A percentile compares a stretch with the other conserved stretches of the same genome.
phyloP scores from a whole-genome alignment of 2,888 invertebrate genomes.

The Oligia latruncula region DNA sequence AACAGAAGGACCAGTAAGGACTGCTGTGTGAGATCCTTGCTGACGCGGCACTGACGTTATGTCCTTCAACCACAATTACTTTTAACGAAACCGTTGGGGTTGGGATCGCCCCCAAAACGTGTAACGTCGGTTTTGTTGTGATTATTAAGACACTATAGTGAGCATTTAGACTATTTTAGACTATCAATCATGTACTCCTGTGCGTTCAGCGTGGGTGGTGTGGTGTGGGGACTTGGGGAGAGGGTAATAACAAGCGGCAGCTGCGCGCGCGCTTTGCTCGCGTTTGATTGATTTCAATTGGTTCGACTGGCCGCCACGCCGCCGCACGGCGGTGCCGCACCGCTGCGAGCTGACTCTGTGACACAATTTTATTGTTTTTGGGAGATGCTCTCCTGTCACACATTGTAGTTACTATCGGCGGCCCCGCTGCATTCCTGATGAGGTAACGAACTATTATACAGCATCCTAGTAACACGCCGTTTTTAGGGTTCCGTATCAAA shows the following conservation, averaged over 20 bases:
- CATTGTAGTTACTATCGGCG: neutral
- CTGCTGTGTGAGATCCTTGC: too few relatives aligned
- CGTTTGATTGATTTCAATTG: constrained; percentile 58
- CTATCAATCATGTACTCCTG: neutral
- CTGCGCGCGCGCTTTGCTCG: constrained; percentile 19
- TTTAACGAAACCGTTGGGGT: too few relatives aligned
- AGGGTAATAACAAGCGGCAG: constrained; percentile 13
- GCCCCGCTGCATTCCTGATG: constrained; percentile 4
- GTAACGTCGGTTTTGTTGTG: too few relatives aligned
- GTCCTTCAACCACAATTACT: too few relatives aligned
- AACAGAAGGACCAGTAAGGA: too few relatives aligned
- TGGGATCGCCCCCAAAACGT: too few relatives aligned
- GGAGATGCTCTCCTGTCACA: neutral
- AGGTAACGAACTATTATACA: neutral
- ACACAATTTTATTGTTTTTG: constrained; percentile 18
- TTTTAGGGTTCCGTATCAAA: neutral
- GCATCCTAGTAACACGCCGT: neutral
- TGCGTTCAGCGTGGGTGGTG: too few relatives aligned
- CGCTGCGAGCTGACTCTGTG: neutral
- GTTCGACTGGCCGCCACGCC: constrained; percentile 15
- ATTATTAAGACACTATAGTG: too few relatives aligned
- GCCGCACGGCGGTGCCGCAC: too few relatives aligned
- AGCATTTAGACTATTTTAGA: too few relatives aligned
- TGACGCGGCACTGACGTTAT: too few relatives aligned
- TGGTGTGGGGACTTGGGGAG: neutral